Conservation (phyloP, 2,888 invertebrate genomes). For the Eristalis tenax region DNA sequence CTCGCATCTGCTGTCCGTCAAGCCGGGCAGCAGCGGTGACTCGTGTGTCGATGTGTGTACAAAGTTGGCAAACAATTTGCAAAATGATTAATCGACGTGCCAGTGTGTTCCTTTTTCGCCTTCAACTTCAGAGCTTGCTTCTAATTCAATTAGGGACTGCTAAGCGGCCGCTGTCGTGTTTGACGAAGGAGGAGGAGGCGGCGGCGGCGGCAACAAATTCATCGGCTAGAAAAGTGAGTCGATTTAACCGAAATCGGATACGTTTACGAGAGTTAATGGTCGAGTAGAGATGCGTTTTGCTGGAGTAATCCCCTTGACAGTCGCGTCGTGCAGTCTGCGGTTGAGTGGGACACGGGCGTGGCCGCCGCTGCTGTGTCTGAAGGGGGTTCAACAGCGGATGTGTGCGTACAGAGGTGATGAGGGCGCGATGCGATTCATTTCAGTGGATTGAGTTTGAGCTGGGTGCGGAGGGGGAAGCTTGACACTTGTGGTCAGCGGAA, state of each 20-base stretch:
- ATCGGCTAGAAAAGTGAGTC: slow-evolving; percentile 71
- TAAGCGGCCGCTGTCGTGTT: slow-evolving; percentile 53
- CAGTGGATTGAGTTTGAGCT: background rate
- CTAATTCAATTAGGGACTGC: slow-evolving; percentile 70
- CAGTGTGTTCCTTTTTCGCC: slow-evolving; percentile 11
- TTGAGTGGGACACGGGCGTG: slow-evolving; percentile 25
- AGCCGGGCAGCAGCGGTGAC: slow-evolving; percentile 25
- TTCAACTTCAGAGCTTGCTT: slow-evolving; percentile 42
- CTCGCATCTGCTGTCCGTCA: slow-evolving; percentile 31
- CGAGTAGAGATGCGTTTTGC: slow-evolving; percentile 50
- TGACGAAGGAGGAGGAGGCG: background rate
- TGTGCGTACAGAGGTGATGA: background rate
- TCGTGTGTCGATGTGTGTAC: slow-evolving; percentile 59
- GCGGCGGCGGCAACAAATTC: slow-evolving; percentile 42
- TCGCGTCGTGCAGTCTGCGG: slow-evolving; percentile 58
- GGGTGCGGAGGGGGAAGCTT: background rate
- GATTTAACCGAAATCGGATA: slow-evolving; percentile 69
- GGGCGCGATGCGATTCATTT: background rate
- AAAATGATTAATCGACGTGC: slow-evolving; percentile 70
- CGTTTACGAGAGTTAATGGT: slow-evolving; percentile 45
- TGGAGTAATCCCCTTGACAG: slow-evolving; percentile 56
- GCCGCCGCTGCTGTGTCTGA: background rate
- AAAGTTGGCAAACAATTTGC: slow-evolving; percentile 68
- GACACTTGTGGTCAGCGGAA: background rate
- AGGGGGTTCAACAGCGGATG: background rate